phyloP scores from a whole-genome alignment of 2,113 vertebrate species.

The Nettapus auritus region DNA sequence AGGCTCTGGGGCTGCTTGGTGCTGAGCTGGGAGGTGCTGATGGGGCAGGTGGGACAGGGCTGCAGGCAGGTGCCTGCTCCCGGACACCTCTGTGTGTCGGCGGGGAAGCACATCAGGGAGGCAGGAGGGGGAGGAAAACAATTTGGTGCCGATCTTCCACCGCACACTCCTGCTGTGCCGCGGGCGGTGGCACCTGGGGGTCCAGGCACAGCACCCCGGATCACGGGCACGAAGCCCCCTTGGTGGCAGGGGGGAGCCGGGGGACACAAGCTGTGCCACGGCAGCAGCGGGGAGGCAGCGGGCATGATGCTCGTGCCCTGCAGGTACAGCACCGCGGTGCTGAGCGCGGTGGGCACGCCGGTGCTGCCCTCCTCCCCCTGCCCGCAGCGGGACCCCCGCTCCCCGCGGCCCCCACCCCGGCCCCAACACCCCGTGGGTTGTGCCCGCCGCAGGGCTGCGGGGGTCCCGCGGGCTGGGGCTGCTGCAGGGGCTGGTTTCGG shows the following conservation, averaged over 20 bases:
- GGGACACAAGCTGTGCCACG: no score
- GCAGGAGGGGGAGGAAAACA: not conserved
- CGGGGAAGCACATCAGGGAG: not conserved
- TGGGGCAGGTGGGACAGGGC: not conserved
- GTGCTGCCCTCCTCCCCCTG: not conserved
- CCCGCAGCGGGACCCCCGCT: not conserved
- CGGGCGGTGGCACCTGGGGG: no score
- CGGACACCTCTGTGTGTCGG: not conserved
- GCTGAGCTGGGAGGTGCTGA: not conserved
- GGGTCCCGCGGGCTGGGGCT: not conserved
- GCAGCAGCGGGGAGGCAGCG: no score
- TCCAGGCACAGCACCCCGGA: no score
- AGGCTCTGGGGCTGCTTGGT: not conserved
- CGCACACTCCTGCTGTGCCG: accelerated
- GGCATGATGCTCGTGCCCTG: no score
- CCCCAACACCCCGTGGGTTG: not conserved
- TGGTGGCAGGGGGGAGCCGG: no score
- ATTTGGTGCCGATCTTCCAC: not conserved
- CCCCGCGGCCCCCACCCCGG: not conserved
- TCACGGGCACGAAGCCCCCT: no score
- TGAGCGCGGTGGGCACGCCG: no score
- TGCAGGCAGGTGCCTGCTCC: accelerated
- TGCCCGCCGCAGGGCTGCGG: not conserved
- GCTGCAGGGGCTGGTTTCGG: not conserved
- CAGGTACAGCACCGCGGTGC: no score